Conservation (phyloP, 2,888 invertebrate genomes). For the Caenorhabditis macrosperma region DNA sequence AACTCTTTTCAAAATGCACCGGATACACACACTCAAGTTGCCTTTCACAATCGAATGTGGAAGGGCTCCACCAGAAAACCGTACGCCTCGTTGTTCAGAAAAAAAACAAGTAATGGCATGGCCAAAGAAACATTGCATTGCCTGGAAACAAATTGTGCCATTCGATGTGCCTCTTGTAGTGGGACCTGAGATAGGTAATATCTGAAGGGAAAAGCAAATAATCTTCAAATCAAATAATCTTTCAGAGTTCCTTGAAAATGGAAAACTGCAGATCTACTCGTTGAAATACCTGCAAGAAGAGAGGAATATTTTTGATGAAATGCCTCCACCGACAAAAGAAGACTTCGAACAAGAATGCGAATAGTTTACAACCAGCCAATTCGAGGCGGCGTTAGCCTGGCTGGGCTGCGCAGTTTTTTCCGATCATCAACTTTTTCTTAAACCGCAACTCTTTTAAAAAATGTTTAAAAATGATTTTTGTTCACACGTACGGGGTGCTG, state of each 20-base stretch:
- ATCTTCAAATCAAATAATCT: background rate
- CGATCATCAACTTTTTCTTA: no score
- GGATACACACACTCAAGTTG: background rate
- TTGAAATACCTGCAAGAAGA: conserved; percentile 1
- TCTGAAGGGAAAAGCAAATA: background rate
- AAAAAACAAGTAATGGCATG: background rate
- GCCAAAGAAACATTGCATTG: background rate
- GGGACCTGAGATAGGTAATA: conserved; percentile 10
- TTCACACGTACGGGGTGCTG: no score
- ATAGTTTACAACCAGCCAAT: no score
- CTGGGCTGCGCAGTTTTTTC: no score
- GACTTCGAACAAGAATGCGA: background rate
- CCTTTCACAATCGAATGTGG: background rate
- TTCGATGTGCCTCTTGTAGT: conserved; percentile 17
- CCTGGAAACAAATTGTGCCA: conserved; percentile 12
- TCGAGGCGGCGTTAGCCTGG: no score
- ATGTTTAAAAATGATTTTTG: no score
- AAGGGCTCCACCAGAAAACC: background rate
- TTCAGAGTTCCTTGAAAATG: conserved; percentile 22
- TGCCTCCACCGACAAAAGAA: background rate
- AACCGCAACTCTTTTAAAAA: no score
- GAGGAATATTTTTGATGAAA: conserved; percentile 10
- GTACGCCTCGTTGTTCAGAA: background rate
- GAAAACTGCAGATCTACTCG: conserved; percentile 1
- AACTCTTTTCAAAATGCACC: conserved; percentile 1